These are phyloP conservation scores for Salarias fasciatus DNA, from an alignment of 2,797 vertebrate species.

Conservation along the genomic window DNA sequence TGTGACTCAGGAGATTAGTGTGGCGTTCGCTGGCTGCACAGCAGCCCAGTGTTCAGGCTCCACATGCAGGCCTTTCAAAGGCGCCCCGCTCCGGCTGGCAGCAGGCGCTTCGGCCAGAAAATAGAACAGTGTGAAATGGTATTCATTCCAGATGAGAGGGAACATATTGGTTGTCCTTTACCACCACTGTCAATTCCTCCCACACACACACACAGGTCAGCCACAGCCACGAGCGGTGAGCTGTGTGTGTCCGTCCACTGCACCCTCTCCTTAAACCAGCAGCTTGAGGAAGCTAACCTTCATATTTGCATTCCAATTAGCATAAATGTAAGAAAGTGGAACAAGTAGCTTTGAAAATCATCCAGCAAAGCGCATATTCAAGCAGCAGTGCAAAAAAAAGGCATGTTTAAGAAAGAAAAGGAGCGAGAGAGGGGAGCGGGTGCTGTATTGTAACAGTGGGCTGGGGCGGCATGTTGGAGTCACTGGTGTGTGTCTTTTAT, in stretches of 20 bases:
- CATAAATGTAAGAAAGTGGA: slow-evolving; percentile 82
- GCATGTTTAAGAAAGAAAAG: slow-evolving; percentile 37
- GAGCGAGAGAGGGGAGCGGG: slow-evolving; percentile 36
- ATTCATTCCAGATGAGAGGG: slow-evolving; percentile 67
- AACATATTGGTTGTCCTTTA: slow-evolving; percentile 58
- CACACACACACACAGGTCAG: slow-evolving; percentile 37
- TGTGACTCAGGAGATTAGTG: slow-evolving; percentile 64
- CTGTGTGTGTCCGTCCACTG: slow-evolving; percentile 71
- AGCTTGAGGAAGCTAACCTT: slow-evolving; percentile 75
- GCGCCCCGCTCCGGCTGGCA: slow-evolving; percentile 49
- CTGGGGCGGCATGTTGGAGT: slow-evolving; percentile 71
- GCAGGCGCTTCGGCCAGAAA: slow-evolving; percentile 61
- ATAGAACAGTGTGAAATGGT: slow-evolving; percentile 62
- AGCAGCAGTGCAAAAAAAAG: slow-evolving; percentile 38
- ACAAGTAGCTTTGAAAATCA: slow-evolving; percentile 83
- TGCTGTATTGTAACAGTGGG: slow-evolving; percentile 69
- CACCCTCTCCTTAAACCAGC: slow-evolving; percentile 62
- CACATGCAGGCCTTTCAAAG: slow-evolving; percentile 55
- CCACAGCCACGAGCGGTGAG: slow-evolving; percentile 46
- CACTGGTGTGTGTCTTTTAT: slow-evolving; percentile 80
- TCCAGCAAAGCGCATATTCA: slow-evolving; percentile 74
- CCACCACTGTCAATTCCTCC: slow-evolving; percentile 49
- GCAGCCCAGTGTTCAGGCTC: slow-evolving; percentile 49
- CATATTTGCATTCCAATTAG: slow-evolving; percentile 83
- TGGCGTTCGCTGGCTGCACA: slow-evolving; percentile 56